These are phyloP conservation scores for Coenonympha arcania DNA, from an alignment of 2,888 invertebrate species.

Conservation along the genomic window DNA sequence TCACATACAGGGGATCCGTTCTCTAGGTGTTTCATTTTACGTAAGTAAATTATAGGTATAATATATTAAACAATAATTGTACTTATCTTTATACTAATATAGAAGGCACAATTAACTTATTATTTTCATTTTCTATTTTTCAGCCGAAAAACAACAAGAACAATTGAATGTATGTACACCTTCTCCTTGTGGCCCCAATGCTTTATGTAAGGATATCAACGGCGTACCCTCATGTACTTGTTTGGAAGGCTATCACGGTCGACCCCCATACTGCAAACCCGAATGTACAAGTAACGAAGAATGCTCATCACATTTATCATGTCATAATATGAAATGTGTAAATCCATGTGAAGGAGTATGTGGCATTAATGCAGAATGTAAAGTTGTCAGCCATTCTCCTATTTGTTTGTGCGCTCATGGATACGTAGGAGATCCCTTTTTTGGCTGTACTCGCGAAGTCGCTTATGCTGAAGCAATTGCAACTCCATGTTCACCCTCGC, in stretches of 20 bases:
- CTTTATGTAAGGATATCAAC: conserved; percentile 79
- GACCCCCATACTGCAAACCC: conserved; percentile 83
- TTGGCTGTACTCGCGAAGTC: conserved; percentile 69
- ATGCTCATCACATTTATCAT: conserved; percentile 79
- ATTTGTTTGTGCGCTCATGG: conserved; percentile 80
- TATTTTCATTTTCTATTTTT: conserved; percentile 28
- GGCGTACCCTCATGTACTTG: conserved; percentile 85
- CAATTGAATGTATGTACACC: conserved; percentile 80
- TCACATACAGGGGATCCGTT: conserved; percentile 80
- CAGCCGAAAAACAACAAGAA: conserved; percentile 68
- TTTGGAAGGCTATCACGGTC: conserved; percentile 77
- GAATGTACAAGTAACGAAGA: conserved; percentile 86
- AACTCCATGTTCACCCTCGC: conserved; percentile 76
- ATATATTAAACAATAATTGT: neutral
- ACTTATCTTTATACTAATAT: neutral
- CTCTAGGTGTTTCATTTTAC: conserved; percentile 71
- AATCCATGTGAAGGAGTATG: conserved; percentile 84
- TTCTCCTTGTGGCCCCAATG: conserved; percentile 85
- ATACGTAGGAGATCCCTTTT: conserved; percentile 84
- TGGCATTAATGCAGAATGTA: conserved; percentile 82
- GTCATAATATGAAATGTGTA: conserved; percentile 83
- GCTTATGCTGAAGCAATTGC: conserved; percentile 48
- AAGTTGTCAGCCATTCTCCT: conserved; percentile 84
- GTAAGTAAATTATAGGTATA: conserved; percentile 50
- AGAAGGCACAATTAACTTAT: neutral